Evolutionary conservation across 1,140 invertebrate species (phyloP).

Genomic region (Psix sp.): DNA sequence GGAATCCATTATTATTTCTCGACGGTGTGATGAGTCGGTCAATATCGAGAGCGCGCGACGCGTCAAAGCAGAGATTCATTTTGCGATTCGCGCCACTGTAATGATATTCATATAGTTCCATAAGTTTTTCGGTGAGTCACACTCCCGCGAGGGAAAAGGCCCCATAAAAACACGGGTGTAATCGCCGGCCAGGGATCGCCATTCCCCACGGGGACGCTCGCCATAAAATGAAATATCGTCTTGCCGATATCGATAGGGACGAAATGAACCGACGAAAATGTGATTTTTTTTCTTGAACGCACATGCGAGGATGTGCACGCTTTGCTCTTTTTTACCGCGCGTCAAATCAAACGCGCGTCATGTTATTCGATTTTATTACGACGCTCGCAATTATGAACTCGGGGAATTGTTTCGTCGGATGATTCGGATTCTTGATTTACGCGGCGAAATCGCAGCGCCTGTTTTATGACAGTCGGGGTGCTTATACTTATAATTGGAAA

Average conservation of each 20-base stretch:
- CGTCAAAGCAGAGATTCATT: no score
- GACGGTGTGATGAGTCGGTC: background rate
- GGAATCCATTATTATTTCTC: no score
- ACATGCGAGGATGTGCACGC: conserved; percentile 45
- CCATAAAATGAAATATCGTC: conserved; percentile 69
- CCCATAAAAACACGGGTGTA: conserved; percentile 29
- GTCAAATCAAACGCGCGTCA: conserved; percentile 10
- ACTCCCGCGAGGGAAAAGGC: conserved; percentile 60
- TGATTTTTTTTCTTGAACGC: conserved; percentile 33
- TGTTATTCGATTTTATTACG: conserved; percentile 49
- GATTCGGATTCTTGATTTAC: conserved; percentile 35
- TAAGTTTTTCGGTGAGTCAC: conserved; percentile 58
- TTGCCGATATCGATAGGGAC: conserved; percentile 68
- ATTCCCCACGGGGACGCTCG: conserved; percentile 41
- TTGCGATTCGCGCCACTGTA: conserved; percentile 64
- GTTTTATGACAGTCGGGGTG: conserved; percentile 12
- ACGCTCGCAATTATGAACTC: conserved; percentile 35
- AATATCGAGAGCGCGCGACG: no score
- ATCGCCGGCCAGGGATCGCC: conserved; percentile 62
- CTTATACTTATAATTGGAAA: conserved; percentile 35
- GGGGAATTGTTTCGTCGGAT: conserved; percentile 16
- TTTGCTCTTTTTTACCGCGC: conserved; percentile 47
- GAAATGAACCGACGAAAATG: conserved; percentile 66
- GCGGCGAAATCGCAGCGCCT: conserved; percentile 4
- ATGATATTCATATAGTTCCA: conserved; percentile 66